Base-by-base conservation (phyloP, 1,140 invertebrate species). In the Harlomillsia oculata region DNA sequence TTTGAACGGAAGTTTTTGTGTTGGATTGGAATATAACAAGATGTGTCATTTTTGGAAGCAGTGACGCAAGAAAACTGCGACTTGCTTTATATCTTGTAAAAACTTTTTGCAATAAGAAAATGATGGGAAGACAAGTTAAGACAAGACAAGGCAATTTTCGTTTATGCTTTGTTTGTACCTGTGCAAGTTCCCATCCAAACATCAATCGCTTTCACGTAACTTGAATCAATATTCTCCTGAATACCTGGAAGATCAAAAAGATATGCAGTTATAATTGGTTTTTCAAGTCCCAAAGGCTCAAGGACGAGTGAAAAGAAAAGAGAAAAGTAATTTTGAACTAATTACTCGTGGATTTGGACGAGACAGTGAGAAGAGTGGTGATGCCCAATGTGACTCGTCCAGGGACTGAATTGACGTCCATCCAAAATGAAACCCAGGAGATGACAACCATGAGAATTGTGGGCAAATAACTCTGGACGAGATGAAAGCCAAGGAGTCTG, bases 381-480 rank as follows among this genome's bases (percentile, higher is more conserved):
- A 81, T 78, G 11, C 77, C 76, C 3, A 82, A 71, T 11, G 80
- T 79, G 18, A 79, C 77, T 30, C 80, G 67, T 21, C 77, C 80
- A 2, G 80, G 80, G n/a, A 81, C 78, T 4, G 78, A 75, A 56
- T 81, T 77, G 4, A 80, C 77, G 64, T 81, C 78, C 72, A 81
- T 74, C 79, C 80, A 81, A 67, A 81, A 81, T 9, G 75, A 77
- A 21, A 82, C 78, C 81, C 81, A 82, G 3, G 78, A 80, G 41
- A 82, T 81, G 39, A 80, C 78, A 9, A 82, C 80, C 56, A 82
- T 82, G 16, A 82, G 67, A 32, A 80, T 78, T 18, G 78, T 81
- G 2, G 80, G 80, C 44, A 83, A 69, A 67, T 81, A 82, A 26
- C 76, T 78, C 67, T 82, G 81, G 9, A 82, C 77, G 45, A 82